These are phyloP conservation scores for Enchytraeus crypticus DNA, from an alignment of 2,888 invertebrate genomes.

Conservation along the genomic window DNA sequence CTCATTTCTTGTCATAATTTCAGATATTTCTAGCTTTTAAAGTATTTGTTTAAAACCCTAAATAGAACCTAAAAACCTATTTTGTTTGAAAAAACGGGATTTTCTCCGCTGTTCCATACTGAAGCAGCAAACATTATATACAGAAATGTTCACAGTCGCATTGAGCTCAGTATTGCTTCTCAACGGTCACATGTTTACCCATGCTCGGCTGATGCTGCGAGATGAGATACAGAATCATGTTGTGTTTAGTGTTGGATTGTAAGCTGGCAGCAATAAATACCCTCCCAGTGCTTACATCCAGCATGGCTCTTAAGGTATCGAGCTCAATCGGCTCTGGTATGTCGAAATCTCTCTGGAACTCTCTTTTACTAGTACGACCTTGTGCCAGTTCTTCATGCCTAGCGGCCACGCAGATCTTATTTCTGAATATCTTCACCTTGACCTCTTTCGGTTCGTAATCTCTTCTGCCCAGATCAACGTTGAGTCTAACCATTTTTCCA, in stretches of 20 bases:
- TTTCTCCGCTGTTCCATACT: too few relatives aligned
- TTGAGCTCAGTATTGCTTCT: too few relatives aligned
- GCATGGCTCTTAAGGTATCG: constrained; percentile 36
- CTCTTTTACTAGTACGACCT: constrained; percentile 40
- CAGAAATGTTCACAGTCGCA: too few relatives aligned
- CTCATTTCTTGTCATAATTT: too few relatives aligned
- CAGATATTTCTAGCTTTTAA: too few relatives aligned
- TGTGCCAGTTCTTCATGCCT: constrained; percentile 41
- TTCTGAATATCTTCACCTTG: constrained; percentile 40
- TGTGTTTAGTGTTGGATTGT: background rate
- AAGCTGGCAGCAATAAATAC: background rate
- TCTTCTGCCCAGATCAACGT: constrained; percentile 24
- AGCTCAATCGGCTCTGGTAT: constrained; percentile 42
- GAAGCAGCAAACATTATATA: too few relatives aligned
- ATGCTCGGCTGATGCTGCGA: background rate
- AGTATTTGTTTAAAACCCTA: too few relatives aligned
- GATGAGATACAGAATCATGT: background rate
- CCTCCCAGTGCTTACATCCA: background rate
- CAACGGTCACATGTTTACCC: background rate
- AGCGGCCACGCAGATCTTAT: constrained; percentile 42
- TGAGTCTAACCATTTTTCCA: constrained; percentile 30
- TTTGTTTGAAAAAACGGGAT: too few relatives aligned
- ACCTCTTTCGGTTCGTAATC: constrained; percentile 44
- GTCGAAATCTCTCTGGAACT: constrained; percentile 46
- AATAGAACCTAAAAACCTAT: too few relatives aligned